Evolutionary conservation across 1,140 invertebrate species (phyloP).

Genomic region (Teleopsis dalmanni): DNA sequence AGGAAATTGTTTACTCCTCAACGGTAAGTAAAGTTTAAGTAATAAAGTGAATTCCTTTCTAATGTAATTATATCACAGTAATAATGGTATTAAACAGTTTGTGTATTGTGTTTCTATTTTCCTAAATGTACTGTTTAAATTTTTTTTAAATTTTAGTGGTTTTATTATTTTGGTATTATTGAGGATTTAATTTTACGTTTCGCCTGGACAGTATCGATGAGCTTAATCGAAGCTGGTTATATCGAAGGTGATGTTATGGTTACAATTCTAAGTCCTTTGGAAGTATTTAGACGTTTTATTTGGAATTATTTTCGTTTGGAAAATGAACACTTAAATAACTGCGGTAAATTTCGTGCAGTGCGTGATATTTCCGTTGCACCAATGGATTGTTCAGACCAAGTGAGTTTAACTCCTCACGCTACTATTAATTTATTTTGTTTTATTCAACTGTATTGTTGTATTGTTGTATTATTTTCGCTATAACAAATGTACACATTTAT

Average conservation of each 20-base stretch:
- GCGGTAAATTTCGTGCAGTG: slow-evolving; percentile 87
- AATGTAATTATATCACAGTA: background rate
- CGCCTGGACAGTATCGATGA: slow-evolving; percentile 69
- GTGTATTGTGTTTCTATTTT: background rate
- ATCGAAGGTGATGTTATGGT: slow-evolving; percentile 68
- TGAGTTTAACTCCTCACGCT: slow-evolving; percentile 13
- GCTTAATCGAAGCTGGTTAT: slow-evolving; percentile 65
- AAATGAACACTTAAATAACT: slow-evolving; percentile 92
- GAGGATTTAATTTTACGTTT: slow-evolving; percentile 90
- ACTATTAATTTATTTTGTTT: background rate
- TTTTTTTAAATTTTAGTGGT: slow-evolving; percentile 60
- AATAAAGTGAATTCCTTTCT: background rate
- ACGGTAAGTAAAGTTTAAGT: slow-evolving; percentile 43
- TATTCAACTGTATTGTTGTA: background rate
- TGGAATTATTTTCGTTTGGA: slow-evolving; percentile 93
- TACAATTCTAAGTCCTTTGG: slow-evolving; percentile 69
- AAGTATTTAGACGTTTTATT: slow-evolving; percentile 78
- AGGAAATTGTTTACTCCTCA: slow-evolving; percentile 72
- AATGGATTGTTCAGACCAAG: slow-evolving; percentile 67
- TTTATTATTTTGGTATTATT: slow-evolving; percentile 96
- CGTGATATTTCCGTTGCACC: slow-evolving; percentile 84
- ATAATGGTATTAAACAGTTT: background rate
- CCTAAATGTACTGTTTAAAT: slow-evolving; percentile 36
- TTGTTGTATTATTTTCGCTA: background rate
- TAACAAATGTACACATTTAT: background rate